Evolutionary conservation across 1,140 invertebrate species (phyloP).

Genomic region (Ceratosolen solmsi): DNA sequence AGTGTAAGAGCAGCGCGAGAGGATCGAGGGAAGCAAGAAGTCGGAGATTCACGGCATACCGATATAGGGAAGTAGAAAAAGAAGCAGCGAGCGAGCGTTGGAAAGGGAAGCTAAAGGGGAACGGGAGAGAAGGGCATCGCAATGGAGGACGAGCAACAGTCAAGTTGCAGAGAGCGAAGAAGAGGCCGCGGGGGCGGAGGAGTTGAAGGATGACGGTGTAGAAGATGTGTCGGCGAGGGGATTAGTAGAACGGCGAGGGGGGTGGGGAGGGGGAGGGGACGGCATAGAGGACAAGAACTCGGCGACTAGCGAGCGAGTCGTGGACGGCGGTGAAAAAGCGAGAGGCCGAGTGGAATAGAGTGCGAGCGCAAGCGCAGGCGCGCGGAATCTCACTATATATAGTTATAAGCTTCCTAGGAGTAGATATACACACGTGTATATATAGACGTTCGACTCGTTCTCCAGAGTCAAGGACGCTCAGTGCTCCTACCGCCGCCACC

Average conservation of each 20-base stretch:
- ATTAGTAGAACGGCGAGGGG: neutral
- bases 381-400: constrained; percentile 16
- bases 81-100: neutral
- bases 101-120: constrained; percentile 1
- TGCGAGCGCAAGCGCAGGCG: neutral
- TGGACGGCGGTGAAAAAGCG: neutral
- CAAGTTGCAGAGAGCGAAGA: neutral
- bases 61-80: neutral
- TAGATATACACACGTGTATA: neutral
- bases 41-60: neutral
- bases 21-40: neutral
- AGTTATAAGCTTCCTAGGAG: neutral
- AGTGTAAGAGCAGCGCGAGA: neutral
- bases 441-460: constrained; percentile 35
- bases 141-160: neutral
- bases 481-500: constrained; percentile 75
- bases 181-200: neutral
- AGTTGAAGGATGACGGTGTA: neutral
- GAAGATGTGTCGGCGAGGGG: neutral
- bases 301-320: neutral
- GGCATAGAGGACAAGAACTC: neutral
- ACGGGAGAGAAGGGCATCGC: neutral
- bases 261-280: neutral
- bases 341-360: neutral
- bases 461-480: constrained; percentile 81